Evolutionary conservation across 2,797 vertebrate genomes (phyloP).

Genomic region (Fratercula arctica): DNA sequence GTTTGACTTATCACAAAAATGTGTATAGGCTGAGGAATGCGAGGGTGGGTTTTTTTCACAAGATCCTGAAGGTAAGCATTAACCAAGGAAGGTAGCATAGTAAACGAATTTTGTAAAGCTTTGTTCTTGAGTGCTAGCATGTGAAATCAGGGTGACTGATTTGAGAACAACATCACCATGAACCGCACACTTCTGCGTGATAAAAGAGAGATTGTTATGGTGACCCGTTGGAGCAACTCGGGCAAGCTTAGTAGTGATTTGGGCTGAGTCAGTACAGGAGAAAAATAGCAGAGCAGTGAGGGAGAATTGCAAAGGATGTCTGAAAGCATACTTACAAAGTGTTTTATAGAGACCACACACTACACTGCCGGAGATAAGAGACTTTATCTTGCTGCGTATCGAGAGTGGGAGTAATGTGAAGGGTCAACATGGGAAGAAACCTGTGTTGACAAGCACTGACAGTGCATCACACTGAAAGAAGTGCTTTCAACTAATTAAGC

Average conservation of each 20-base stretch:
- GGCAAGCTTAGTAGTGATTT: not conserved
- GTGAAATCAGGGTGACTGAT: not conserved
- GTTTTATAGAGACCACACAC: not conserved
- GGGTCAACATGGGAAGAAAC: not conserved
- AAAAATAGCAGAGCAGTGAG: not conserved
- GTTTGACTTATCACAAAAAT: not conserved
- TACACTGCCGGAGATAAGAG: not conserved
- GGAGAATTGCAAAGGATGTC: not conserved
- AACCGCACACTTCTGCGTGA: not conserved
- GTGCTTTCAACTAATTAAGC: slow-evolving; percentile 19
- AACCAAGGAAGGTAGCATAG: not conserved
- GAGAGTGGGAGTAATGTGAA: not conserved
- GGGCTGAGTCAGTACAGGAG: not conserved
- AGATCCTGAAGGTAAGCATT: not conserved
- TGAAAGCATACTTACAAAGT: not conserved
- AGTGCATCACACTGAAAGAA: not conserved
- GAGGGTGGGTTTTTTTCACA: not conserved
- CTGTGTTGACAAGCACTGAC: not conserved
- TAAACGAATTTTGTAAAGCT: not conserved
- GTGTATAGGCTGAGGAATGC: not conserved
- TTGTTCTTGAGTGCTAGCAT: not conserved
- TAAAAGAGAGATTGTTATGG: not conserved
- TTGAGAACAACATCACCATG: not conserved
- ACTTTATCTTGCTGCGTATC: not conserved
- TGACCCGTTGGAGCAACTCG: not conserved